Conservation (phyloP, 92 coral and sea anemone species). For the Porites cylindrica region DNA sequence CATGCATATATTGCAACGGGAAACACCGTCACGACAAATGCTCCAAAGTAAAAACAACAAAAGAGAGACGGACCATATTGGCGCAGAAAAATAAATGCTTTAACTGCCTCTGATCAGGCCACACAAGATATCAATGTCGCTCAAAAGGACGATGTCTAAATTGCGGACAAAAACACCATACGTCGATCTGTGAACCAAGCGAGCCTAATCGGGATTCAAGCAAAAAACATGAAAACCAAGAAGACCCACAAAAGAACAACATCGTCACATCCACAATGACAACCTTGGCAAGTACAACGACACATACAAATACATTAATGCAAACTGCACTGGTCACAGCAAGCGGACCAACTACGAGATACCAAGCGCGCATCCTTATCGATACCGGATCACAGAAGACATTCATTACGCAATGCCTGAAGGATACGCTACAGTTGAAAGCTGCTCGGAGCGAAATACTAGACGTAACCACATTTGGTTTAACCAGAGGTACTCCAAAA, state of each 20-base stretch:
- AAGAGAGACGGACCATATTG: constrained; percentile 15
- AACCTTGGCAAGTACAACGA: constrained; percentile 37
- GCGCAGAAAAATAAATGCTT: constrained; percentile 61
- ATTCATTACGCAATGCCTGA: constrained; percentile 72
- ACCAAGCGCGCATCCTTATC: constrained; percentile 67
- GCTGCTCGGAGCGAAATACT: constrained; percentile 43
- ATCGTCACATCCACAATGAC: constrained; percentile 30
- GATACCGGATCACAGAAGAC: constrained; percentile 74
- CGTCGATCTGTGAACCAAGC: constrained; percentile 59
- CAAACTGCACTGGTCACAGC: constrained; percentile 64
- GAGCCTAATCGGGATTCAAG: constrained; percentile 30
- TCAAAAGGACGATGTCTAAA: constrained; percentile 61
- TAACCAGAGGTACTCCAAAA: constrained; percentile 45
- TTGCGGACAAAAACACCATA: constrained; percentile 65
- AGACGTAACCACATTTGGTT: constrained; percentile 71
- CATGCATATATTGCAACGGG: no score
- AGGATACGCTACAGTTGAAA: constrained; percentile 49
- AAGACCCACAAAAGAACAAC: constrained; percentile 27
- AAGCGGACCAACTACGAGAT: constrained; percentile 43
- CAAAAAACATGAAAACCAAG: constrained; percentile 40
- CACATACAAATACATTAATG: not conserved
- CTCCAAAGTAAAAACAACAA: constrained; percentile 13
- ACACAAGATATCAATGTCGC: constrained; percentile 51
- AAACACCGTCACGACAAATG: constrained; percentile 37
- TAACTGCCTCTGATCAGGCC: constrained; percentile 54